These are phyloP conservation scores for Hymenochirus boettgeri DNA, from an alignment of 2,113 vertebrate genomes.

Conservation along the genomic window DNA sequence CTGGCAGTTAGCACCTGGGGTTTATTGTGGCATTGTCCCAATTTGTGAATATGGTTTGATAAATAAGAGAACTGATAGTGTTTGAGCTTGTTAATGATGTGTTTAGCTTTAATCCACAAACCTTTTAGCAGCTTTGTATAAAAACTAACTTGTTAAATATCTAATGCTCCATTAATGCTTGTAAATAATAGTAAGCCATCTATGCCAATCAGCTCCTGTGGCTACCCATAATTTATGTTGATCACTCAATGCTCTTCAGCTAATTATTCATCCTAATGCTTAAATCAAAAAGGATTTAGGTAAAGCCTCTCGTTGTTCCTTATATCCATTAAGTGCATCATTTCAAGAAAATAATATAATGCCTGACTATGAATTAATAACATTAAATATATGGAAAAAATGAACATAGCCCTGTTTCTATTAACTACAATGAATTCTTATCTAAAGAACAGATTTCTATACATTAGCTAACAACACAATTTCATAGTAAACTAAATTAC, in stretches of 20 bases:
- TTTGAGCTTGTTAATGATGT: constrained; percentile 24
- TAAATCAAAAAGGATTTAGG: constrained; percentile 10
- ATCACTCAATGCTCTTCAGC: constrained; percentile 2
- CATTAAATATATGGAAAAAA: no score
- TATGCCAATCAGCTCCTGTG: background rate
- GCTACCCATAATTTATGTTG: constrained; percentile 9
- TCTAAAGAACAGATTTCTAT: no score
- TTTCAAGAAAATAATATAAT: constrained; percentile 5
- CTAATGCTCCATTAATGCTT: constrained; percentile 6
- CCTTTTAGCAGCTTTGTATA: constrained; percentile 41
- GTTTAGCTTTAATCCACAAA: constrained; percentile 33
- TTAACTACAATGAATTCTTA: no score
- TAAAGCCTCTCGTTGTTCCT: background rate
- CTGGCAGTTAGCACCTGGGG: no score
- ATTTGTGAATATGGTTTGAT: no score
- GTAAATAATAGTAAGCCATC: constrained; percentile 2
- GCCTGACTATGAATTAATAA: constrained; percentile 18
- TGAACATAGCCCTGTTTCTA: no score
- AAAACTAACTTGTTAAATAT: constrained; percentile 25
- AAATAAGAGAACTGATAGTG: constrained; percentile 1
- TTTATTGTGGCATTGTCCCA: no score
- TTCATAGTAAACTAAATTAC: no score
- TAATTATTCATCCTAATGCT: constrained; percentile 17
- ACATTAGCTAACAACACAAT: no score
- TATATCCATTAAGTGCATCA: constrained; percentile 5